These are phyloP conservation scores for Hippopotamyrus pictus DNA, from an alignment of 2,797 vertebrate genomes.

Conservation along the genomic window DNA sequence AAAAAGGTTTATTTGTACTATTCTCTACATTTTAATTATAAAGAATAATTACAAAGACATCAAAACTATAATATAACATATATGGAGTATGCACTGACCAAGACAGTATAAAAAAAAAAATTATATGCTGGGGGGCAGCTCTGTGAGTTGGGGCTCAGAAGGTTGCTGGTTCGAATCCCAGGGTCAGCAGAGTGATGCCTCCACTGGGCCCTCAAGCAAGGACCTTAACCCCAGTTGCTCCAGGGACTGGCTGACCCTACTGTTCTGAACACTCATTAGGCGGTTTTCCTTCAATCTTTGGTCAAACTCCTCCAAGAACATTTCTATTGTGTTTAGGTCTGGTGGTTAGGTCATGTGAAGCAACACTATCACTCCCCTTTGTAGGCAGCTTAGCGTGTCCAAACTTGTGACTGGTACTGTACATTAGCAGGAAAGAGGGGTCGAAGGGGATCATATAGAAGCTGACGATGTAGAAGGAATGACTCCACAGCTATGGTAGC, in stretches of 20 bases:
- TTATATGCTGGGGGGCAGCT: not conserved
- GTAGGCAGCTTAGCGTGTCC: not conserved
- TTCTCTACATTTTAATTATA: not conserved
- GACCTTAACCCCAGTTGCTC: not conserved
- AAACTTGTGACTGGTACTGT: not conserved
- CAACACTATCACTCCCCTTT: not conserved
- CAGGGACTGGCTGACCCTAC: not conserved
- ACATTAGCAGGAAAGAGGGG: not conserved
- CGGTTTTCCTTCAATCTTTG: not conserved
- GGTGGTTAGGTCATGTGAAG: not conserved
- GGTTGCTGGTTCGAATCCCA: not conserved
- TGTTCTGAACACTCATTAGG: not conserved
- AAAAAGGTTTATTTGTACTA: not conserved
- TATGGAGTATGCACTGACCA: not conserved
- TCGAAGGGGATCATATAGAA: not conserved
- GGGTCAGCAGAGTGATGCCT: not conserved
- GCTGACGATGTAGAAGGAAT: not conserved
- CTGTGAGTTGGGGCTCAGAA: not conserved
- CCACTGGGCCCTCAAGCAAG: not conserved
- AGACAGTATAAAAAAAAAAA: not conserved
- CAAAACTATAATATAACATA: not conserved
- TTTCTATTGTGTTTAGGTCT: not conserved
- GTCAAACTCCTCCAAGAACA: not conserved
- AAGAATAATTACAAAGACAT: not conserved
- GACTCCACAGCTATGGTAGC: not conserved